A percentile compares a stretch with the other conserved stretches of the same genome.
phyloP scores from a whole-genome alignment of 2,888 invertebrate genomes.

The Rambutsinella grinnellia region DNA sequence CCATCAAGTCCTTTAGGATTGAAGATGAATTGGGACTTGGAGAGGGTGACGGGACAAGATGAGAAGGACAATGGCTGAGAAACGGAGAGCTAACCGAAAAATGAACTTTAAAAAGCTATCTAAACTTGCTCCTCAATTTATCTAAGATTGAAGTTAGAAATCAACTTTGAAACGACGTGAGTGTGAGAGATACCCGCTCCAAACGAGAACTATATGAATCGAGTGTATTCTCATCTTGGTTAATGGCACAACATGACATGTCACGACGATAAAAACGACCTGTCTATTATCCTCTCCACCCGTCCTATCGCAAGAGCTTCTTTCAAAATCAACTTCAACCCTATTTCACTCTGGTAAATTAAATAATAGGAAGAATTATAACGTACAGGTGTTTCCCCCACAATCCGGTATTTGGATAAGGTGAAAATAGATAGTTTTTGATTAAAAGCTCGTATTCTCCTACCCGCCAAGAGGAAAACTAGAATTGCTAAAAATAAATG shows the following conservation, averaged over 20 bases:
- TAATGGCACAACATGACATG: slow-evolving; percentile 54
- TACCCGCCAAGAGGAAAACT: too few relatives aligned
- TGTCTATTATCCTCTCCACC: slow-evolving; percentile 38
- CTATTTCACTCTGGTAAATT: background rate
- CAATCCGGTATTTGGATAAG: background rate
- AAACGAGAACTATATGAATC: background rate
- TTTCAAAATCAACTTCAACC: background rate
- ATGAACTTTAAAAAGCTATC: background rate
- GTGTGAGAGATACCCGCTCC: background rate
- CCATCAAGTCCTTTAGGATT: too few relatives aligned
- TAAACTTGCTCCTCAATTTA: background rate
- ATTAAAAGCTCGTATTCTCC: too few relatives aligned
- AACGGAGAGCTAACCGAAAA: background rate
- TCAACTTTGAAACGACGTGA: background rate
- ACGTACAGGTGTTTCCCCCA: background rate
- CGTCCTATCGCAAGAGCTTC: slow-evolving; percentile 8
- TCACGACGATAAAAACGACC: slow-evolving; percentile 53
- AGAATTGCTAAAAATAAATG: background rate
- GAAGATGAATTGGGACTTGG: background rate
- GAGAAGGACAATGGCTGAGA: background rate
- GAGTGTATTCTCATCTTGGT: slow-evolving; percentile 22
- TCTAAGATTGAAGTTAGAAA: background rate
- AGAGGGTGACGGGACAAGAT: background rate
- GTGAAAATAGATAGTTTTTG: background rate
- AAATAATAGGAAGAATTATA: background rate